phyloP scores from a whole-genome alignment of 2,888 invertebrate genomes.

The Dexiosoma caninum region DNA sequence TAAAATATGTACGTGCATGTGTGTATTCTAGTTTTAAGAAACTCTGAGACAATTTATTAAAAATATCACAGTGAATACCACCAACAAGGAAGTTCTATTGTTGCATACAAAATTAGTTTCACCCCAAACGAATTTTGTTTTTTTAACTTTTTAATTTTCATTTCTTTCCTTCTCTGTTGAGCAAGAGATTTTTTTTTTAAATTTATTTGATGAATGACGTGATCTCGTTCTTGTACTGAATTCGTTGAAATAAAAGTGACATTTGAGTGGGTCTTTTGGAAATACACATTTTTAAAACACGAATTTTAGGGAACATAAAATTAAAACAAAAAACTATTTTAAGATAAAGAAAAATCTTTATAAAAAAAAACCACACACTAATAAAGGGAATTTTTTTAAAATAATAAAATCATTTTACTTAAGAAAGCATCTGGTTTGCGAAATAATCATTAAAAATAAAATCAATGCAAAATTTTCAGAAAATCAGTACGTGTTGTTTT shows the following conservation, averaged over 20 bases:
- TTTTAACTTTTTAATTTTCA: background rate
- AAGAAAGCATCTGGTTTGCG: background rate
- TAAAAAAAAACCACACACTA: background rate
- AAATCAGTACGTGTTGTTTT: background rate
- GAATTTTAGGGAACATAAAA: background rate
- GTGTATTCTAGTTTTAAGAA: no score
- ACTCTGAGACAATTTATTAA: no score
- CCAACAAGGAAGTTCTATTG: background rate
- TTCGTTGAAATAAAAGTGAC: slow-evolving; percentile 45
- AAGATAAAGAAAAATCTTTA: background rate
- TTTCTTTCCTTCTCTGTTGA: slow-evolving; percentile 18
- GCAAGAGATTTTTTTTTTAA: slow-evolving; percentile 44
- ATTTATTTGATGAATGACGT: slow-evolving; percentile 36
- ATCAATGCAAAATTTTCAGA: background rate
- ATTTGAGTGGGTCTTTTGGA: slow-evolving; percentile 57
- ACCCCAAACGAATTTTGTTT: slow-evolving; percentile 11
- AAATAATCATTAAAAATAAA: background rate
- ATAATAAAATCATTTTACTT: background rate
- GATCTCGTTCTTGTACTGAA: slow-evolving; percentile 34
- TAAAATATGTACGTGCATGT: no score
- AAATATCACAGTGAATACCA: no score
- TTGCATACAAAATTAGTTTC: background rate
- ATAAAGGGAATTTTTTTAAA: background rate
- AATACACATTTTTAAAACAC: slow-evolving; percentile 13
- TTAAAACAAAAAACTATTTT: background rate